A percentile compares a stretch with the other conserved stretches of the same genome.
These are phyloP conservation scores for Hozukius guyotensis DNA, from an alignment of 2,797 vertebrate genomes.

Conservation along the genomic window DNA sequence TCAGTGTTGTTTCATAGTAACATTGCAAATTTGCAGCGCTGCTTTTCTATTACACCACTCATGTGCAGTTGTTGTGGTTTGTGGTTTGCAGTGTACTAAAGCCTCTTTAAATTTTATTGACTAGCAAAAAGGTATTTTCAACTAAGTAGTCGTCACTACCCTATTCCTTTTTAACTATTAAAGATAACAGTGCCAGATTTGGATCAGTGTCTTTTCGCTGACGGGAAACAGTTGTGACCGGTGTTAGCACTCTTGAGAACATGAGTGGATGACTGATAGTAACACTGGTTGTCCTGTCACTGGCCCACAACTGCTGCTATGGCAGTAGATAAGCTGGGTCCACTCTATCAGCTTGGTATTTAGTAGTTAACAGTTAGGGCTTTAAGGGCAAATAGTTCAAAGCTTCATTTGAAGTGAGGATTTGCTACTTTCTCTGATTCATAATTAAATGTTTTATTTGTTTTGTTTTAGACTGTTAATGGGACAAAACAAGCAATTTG, in stretches of 20 bases:
- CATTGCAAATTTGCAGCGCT: slow-evolving; percentile 40
- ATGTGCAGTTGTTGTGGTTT: slow-evolving; percentile 47
- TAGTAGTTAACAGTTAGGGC: background rate
- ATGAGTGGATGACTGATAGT: slow-evolving; percentile 53
- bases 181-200: background rate
- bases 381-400: background rate
- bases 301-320: slow-evolving; percentile 16
- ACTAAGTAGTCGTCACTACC: background rate
- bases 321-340: slow-evolving; percentile 47
- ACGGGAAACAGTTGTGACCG: slow-evolving; percentile 23
- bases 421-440: background rate
- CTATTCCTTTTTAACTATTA: background rate
- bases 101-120: background rate
- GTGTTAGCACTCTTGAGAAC: slow-evolving; percentile 43
- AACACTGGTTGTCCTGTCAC: slow-evolving; percentile 33
- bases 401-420: background rate
- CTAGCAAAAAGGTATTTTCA: background rate
- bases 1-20: slow-evolving; percentile 52
- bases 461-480: background rate
- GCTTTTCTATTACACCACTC: slow-evolving; percentile 25
- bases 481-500: background rate
- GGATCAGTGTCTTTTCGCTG: background rate
- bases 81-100: background rate
- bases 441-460: background rate
- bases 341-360: slow-evolving; percentile 7